Conservation (phyloP, 1,140 invertebrate genomes). For the Penaeus japonicus region DNA sequence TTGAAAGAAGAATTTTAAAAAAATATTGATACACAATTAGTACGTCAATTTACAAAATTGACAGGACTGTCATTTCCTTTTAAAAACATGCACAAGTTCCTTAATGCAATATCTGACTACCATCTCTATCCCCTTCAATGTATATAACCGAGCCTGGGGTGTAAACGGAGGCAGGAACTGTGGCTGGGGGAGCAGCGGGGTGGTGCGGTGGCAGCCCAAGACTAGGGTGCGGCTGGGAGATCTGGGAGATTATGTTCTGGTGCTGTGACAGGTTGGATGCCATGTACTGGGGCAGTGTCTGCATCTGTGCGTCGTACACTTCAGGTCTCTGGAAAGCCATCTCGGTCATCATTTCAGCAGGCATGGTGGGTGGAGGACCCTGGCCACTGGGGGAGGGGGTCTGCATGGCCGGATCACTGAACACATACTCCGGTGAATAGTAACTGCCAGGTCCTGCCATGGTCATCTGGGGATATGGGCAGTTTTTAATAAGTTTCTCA, state of each 20-base stretch:
- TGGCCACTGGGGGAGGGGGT: conserved; percentile 33
- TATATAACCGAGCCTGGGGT: conserved; percentile 7
- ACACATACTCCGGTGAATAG: conserved; percentile 27
- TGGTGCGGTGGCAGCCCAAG: neutral
- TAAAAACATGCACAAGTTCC: neutral
- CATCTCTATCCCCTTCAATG: conserved; percentile 37
- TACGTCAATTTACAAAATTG: neutral
- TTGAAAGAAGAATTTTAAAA: neutral
- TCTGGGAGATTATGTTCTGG: conserved; percentile 36
- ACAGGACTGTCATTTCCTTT: neutral
- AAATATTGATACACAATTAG: neutral
- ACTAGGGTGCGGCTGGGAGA: conserved; percentile 38
- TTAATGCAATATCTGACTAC: conserved; percentile 33
- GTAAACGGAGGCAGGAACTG: conserved; percentile 9
- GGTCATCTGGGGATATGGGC: neutral
- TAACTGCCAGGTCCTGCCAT: conserved; percentile 21
- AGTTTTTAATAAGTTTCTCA: neutral
- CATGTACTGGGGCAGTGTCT: conserved; percentile 28
- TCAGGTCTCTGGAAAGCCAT: conserved; percentile 29
- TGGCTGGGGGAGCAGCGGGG: neutral
- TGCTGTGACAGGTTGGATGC: conserved; percentile 36
- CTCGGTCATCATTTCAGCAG: conserved; percentile 38
- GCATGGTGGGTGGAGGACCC: conserved; percentile 1
- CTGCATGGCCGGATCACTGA: conserved; percentile 29
- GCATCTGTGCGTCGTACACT: conserved; percentile 31